Percentiles rank a stretch among this genome's conserved stretches.
Evolutionary conservation across 64 coral and sea anemone genomes (phyloP).

Genomic region (Trachythela sp.): DNA sequence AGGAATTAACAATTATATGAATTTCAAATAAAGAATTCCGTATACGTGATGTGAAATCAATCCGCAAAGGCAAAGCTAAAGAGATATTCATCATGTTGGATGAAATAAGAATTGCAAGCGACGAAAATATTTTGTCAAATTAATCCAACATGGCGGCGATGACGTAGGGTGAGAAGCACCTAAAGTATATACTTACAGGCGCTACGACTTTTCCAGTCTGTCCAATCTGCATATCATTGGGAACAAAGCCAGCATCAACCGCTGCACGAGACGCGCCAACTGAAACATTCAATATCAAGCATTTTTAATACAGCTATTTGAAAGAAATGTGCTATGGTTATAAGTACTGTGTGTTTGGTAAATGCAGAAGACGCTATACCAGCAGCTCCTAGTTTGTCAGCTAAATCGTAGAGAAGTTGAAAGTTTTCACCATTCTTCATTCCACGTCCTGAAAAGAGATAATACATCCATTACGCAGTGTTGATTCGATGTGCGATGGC

Average conservation of each 20-base stretch:
- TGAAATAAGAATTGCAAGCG: too few relatives aligned
- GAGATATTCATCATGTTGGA: too few relatives aligned
- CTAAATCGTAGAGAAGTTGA: constrained; percentile 79
- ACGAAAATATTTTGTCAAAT: too few relatives aligned
- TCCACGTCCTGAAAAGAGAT: constrained; percentile 57
- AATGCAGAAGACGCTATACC: constrained; percentile 46
- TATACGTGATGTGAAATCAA: too few relatives aligned
- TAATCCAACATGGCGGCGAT: neutral
- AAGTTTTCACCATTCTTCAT: constrained; percentile 95
- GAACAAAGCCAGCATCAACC: constrained; percentile 90
- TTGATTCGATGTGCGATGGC: too few relatives aligned
- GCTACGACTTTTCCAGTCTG: constrained; percentile 99
- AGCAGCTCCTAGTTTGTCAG: constrained; percentile 94
- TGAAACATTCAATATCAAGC: constrained; percentile 17
- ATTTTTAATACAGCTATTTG: too few relatives aligned
- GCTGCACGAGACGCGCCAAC: constrained; percentile 95
- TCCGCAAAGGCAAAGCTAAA: too few relatives aligned
- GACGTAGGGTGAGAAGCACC: too few relatives aligned
- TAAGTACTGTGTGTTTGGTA: too few relatives aligned
- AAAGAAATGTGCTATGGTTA: neutral
- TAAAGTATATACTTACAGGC: constrained; percentile 59
- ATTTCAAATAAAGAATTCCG: too few relatives aligned
- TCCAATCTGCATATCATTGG: constrained; percentile 98
- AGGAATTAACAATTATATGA: neutral
- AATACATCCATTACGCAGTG: neutral